Evolutionary conservation across 2,113 vertebrate genomes (phyloP).

Genomic region (Tiliqua scincoides): DNA sequence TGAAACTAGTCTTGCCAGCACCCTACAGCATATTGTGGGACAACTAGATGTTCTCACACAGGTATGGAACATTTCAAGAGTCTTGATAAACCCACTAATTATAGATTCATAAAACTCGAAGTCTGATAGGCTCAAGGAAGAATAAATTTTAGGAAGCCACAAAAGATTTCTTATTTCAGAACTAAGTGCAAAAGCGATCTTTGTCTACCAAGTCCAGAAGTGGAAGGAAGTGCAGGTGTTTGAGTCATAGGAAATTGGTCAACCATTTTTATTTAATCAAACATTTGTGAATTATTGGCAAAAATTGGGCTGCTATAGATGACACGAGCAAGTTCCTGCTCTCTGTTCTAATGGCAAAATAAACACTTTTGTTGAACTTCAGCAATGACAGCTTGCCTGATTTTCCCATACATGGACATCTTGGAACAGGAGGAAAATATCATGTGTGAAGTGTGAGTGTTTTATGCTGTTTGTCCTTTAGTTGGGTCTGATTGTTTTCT

Average conservation of each 20-base stretch:
- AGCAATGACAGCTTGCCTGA: not conserved
- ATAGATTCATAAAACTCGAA: not conserved
- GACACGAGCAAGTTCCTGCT: not conserved
- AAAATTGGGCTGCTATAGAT: not conserved
- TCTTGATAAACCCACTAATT: not conserved
- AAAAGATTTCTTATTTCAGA: not conserved
- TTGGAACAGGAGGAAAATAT: not conserved
- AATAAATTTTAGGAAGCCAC: not conserved
- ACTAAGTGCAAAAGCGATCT: not conserved
- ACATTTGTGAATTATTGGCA: too few relatives aligned
- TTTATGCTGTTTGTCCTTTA: not conserved
- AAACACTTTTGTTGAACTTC: not conserved
- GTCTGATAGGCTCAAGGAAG: not conserved
- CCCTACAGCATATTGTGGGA: constrained; percentile 91
- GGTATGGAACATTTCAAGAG: constrained; percentile 75
- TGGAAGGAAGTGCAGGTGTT: not conserved
- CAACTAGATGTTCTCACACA: constrained; percentile 94
- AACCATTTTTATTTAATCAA: not conserved
- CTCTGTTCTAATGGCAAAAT: not conserved
- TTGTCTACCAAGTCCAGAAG: not conserved
- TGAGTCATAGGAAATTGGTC: not conserved
- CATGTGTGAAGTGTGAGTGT: not conserved
- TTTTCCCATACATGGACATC: not conserved
- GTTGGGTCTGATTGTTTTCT: not conserved
- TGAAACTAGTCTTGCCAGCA: constrained; percentile 74